A percentile compares a stretch with the other conserved stretches of the same genome.
phyloP scores from a whole-genome alignment of 2,888 invertebrate genomes.

The Elegia similella region DNA sequence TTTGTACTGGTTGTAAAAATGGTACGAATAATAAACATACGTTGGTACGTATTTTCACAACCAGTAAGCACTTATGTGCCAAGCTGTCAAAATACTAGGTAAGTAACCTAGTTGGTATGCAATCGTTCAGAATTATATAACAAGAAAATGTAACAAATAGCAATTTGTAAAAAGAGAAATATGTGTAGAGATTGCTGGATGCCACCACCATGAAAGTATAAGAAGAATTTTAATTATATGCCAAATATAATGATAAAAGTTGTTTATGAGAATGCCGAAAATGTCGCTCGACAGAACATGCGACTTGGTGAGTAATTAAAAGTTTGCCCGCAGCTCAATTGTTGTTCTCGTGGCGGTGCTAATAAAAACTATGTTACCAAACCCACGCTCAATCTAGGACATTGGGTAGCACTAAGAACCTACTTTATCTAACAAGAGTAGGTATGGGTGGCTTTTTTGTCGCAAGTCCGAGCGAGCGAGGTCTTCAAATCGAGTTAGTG shows the following conservation, averaged over 20 bases:
- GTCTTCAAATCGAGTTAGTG: too few relatives aligned
- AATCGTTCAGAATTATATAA: too few relatives aligned
- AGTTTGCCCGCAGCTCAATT: conserved; percentile 31
- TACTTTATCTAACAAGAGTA: background rate
- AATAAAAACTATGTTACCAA: conserved; percentile 9
- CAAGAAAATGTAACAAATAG: too few relatives aligned
- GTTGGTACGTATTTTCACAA: too few relatives aligned
- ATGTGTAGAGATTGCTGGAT: background rate
- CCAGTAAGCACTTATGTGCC: too few relatives aligned
- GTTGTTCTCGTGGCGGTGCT: conserved; percentile 16
- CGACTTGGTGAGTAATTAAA: conserved; percentile 46
- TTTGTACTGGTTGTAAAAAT: too few relatives aligned
- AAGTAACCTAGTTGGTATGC: too few relatives aligned
- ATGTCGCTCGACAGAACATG: conserved; percentile 11
- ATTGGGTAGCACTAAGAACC: background rate
- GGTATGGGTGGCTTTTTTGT: background rate
- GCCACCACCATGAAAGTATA: background rate
- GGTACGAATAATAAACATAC: too few relatives aligned
- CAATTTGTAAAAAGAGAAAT: too few relatives aligned
- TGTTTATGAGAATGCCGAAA: conserved; percentile 31
- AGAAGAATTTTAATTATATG: conserved; percentile 10
- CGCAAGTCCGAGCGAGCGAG: too few relatives aligned
- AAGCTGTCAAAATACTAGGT: too few relatives aligned
- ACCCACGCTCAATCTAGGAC: background rate
- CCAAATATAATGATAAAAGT: conserved; percentile 19